Percentiles rank a stretch among this genome's conserved stretches.
phyloP scores from a whole-genome alignment of 2,797 vertebrate species.

The Nannoperca obscura region DNA sequence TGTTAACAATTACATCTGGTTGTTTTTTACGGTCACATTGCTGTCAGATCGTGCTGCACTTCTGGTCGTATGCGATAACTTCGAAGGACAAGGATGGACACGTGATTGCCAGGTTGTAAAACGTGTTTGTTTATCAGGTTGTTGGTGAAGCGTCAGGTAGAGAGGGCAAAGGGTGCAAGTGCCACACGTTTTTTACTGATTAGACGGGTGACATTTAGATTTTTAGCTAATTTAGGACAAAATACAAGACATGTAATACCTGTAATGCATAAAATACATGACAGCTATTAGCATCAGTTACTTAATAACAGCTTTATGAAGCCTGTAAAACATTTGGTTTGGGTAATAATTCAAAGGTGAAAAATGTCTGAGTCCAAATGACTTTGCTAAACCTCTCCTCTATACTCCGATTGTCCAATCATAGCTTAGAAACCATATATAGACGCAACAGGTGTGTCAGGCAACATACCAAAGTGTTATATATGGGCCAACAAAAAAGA shows the following conservation, averaged over 20 bases:
- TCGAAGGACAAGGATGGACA: conserved; percentile 46
- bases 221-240: not conserved
- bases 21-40: conserved; percentile 48
- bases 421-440: not conserved
- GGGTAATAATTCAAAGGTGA: not conserved
- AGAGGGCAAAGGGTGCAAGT: conserved; percentile 1
- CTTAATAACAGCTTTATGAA: not conserved
- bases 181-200: conserved; percentile 20
- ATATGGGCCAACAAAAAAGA: no score
- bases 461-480: no score
- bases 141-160: conserved; percentile 29
- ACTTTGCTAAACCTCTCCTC: not conserved
- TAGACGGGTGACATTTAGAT: conserved; percentile 17
- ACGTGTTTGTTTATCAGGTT: conserved; percentile 35
- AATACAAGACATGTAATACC: conserved; percentile 6
- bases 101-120: conserved; percentile 55
- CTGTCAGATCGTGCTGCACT: conserved; percentile 41
- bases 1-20: conserved; percentile 55
- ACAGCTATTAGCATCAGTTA: not conserved
- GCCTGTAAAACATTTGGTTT: conserved; percentile 4
- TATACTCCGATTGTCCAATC: not conserved
- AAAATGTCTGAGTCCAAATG: not conserved
- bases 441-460: not conserved
- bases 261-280: not conserved
- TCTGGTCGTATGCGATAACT: conserved; percentile 48